Conservation (phyloP, 2,797 vertebrate species). For the Borostomias antarcticus region DNA sequence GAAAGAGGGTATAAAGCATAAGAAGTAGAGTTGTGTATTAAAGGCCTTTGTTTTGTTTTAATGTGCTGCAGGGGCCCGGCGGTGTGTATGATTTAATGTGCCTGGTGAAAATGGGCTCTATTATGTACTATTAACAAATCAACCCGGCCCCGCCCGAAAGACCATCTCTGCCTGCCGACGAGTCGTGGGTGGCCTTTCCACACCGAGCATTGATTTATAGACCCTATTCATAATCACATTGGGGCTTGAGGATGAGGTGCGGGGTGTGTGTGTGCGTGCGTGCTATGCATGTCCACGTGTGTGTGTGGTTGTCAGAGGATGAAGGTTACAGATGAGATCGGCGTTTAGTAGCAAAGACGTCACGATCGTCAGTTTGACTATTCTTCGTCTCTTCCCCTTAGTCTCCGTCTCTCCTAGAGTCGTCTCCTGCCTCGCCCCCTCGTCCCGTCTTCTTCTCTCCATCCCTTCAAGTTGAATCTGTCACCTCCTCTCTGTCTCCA, state of each 20-base stretch:
- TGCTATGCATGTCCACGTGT: constrained; percentile 34
- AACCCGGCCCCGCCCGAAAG: constrained; percentile 69
- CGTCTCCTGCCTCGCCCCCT: constrained; percentile 41
- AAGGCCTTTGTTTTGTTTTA: constrained; percentile 68
- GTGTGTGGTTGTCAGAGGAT: constrained; percentile 8
- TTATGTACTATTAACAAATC: constrained; percentile 93
- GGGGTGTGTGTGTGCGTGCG: constrained; percentile 12
- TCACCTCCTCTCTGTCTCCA: constrained; percentile 9
- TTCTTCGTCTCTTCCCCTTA: constrained; percentile 41
- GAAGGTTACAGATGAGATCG: not conserved
- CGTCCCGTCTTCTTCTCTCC: constrained; percentile 20
- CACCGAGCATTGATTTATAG: constrained; percentile 82
- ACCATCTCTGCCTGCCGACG: constrained; percentile 77
- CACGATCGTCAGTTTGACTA: constrained; percentile 37
- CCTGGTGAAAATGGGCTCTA: constrained; percentile 86
- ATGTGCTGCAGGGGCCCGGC: constrained; percentile 69
- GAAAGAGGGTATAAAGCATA: constrained; percentile 82
- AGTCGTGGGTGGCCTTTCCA: constrained; percentile 72
- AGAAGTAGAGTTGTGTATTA: constrained; percentile 63
- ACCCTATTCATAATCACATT: constrained; percentile 83
- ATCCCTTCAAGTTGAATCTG: constrained; percentile 33
- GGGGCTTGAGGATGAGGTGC: constrained; percentile 83
- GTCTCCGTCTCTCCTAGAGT: constrained; percentile 36
- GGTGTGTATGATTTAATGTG: constrained; percentile 90
- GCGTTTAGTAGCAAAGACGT: not conserved